Percentiles rank a stretch among this genome's conserved stretches.
Conservation (phyloP, 2,113 vertebrate species). For the Thalassoma bifasciatum region DNA sequence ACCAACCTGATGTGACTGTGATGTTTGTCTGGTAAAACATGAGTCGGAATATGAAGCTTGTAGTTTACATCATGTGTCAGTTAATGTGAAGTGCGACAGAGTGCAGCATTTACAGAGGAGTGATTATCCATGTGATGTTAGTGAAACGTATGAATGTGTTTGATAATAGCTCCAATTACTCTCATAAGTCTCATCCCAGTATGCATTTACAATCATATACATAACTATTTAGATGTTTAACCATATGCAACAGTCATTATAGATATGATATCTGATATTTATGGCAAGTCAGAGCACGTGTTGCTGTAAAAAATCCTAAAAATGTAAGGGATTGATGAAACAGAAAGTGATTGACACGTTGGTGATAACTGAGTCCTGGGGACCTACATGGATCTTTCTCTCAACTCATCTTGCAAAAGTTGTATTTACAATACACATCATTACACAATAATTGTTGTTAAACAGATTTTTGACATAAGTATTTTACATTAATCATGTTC, state of each 20-base stretch:
- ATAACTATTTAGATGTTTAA: background rate
- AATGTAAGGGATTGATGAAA: constrained; percentile 30
- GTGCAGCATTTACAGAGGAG: constrained; percentile 19
- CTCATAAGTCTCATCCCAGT: constrained; percentile 6
- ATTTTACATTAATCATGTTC: constrained; percentile 51
- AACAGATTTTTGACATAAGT: constrained; percentile 33
- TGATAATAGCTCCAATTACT: constrained; percentile 5
- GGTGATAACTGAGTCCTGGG: constrained; percentile 18
- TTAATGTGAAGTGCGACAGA: constrained; percentile 11
- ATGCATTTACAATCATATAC: constrained; percentile 10
- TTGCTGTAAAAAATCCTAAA: constrained; percentile 11
- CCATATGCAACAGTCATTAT: constrained; percentile 3
- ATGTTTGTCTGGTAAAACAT: constrained; percentile 16
- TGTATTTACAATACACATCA: constrained; percentile 38
- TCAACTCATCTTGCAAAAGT: constrained; percentile 45
- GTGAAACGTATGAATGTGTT: constrained; percentile 9
- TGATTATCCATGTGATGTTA: constrained; percentile 40
- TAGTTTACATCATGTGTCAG: constrained; percentile 9
- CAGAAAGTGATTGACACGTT: constrained; percentile 33
- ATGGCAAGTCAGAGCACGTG: constrained; percentile 6
- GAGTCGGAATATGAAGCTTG: constrained; percentile 10
- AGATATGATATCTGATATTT: constrained; percentile 14
- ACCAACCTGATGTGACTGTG: background rate
- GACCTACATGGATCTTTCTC: constrained; percentile 12
- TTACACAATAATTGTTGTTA: constrained; percentile 42